phyloP scores from a whole-genome alignment of 2,113 vertebrate species.

The Acanthisitta chloris region DNA sequence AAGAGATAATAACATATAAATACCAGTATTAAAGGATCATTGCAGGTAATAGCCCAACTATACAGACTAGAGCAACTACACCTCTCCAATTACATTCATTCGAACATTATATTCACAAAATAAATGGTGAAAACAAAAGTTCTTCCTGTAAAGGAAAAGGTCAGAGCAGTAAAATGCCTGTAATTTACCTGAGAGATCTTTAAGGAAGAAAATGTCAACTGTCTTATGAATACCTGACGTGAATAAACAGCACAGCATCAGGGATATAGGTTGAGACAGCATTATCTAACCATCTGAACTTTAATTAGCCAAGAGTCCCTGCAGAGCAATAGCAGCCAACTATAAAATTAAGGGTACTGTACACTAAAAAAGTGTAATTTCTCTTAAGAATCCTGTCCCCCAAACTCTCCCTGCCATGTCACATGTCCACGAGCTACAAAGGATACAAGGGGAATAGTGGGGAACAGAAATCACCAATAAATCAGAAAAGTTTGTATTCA shows the following conservation, averaged over 20 bases:
- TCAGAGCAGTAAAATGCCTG: constrained; percentile 41
- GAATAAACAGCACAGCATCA: constrained; percentile 34
- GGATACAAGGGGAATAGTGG: background rate
- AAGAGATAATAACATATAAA: constrained; percentile 24
- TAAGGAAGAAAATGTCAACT: constrained; percentile 51
- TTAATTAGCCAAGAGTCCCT: constrained; percentile 31
- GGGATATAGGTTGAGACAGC: background rate
- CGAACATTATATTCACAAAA: background rate
- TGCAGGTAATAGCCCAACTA: constrained; percentile 8
- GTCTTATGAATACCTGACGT: constrained; percentile 20
- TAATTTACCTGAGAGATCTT: constrained; percentile 47
- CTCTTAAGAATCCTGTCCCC: background rate
- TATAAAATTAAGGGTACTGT: background rate
- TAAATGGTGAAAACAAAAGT: constrained; percentile 33
- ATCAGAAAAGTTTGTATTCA: background rate
- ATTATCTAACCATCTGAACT: constrained; percentile 3
- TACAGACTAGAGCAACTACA: constrained; percentile 3
- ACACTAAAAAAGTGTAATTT: background rate
- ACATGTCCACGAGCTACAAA: background rate
- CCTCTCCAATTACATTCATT: background rate
- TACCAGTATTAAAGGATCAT: constrained; percentile 20
- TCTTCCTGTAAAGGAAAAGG: constrained; percentile 41
- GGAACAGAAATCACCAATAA: background rate
- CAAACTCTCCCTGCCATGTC: background rate
- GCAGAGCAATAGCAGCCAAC: background rate